These are phyloP conservation scores for Kryphioiulus occultus DNA, from an alignment of 2,888 invertebrate genomes.

Conservation along the genomic window DNA sequence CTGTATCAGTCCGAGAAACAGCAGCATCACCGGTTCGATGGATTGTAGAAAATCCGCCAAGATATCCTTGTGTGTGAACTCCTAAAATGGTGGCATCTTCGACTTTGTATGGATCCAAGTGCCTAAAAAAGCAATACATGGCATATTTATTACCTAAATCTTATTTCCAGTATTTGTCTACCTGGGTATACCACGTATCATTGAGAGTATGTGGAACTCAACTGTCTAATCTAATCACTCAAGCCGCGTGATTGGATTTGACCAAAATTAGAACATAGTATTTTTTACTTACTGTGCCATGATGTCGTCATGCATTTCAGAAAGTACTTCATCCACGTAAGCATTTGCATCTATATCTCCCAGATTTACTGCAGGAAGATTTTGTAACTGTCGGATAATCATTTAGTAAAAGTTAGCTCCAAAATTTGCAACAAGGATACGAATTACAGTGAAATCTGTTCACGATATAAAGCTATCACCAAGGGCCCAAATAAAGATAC, in stretches of 20 bases:
- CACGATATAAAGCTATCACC: too few species aligned
- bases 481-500: too few species aligned
- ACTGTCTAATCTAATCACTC: too few species aligned
- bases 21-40: slow-evolving; percentile 39
- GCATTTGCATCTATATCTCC: slow-evolving; percentile 27
- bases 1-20: slow-evolving; percentile 39
- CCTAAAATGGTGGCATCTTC: not conserved
- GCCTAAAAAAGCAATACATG: too few species aligned
- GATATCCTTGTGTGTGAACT: not conserved
- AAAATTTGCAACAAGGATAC: too few species aligned
- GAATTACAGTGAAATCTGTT: too few species aligned
- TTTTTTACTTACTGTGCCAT: slow-evolving; percentile 30
- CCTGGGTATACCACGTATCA: too few species aligned
- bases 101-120: slow-evolving; percentile 24
- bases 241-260: too few species aligned
- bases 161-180: not conserved
- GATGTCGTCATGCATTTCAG: not conserved
- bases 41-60: slow-evolving; percentile 37
- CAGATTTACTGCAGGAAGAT: not conserved
- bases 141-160: too few species aligned
- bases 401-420: not conserved
- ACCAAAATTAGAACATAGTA: too few species aligned
- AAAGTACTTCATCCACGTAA: slow-evolving; percentile 43
- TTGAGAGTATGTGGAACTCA: too few species aligned
- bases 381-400: not conserved